A percentile compares a stretch with the other conserved stretches of the same genome.
Conservation (phyloP, 2,888 invertebrate genomes). For the Cybosia mesomella region DNA sequence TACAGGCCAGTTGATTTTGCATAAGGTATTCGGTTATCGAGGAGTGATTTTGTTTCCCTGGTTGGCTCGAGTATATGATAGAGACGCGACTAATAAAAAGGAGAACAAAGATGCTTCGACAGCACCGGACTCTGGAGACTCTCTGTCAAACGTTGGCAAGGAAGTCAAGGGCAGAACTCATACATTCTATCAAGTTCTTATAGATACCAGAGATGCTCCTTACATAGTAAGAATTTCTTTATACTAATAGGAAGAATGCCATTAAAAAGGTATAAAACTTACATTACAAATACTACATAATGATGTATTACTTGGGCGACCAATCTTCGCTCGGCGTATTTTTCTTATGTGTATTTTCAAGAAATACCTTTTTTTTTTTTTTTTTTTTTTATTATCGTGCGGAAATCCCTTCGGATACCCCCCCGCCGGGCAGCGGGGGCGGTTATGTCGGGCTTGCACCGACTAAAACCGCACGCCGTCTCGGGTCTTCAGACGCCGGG, state of each 20-base stretch:
- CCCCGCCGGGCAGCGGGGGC: no score
- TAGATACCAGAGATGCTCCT: conserved; percentile 98
- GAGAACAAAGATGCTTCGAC: conserved; percentile 77
- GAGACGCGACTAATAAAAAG: conserved; percentile 92
- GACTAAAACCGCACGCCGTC: no score
- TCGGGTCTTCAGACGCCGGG: no score
- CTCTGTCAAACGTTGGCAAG: conserved; percentile 89
- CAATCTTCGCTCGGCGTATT: no score
- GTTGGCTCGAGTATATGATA: conserved; percentile 97
- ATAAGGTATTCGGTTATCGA: conserved; percentile 98
- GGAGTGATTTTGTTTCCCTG: conserved; percentile 99
- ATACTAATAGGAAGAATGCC: neutral
- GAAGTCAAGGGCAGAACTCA: conserved; percentile 97
- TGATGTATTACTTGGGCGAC: no score
- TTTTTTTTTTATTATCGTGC: no score
- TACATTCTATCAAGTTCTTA: conserved; percentile 98
- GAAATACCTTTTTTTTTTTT: no score
- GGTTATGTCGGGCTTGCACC: no score
- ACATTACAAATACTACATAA: no score
- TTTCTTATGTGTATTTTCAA: no score
- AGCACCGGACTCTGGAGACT: conserved; percentile 70
- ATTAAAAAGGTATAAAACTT: neutral
- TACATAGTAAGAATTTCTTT: conserved; percentile 92
- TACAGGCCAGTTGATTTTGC: conserved; percentile 98
- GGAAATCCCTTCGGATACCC: no score